Evolutionary conservation across 2,888 invertebrate species (phyloP), one percentile per base, ranked within the genome.

Genomic region (Ormyrus pomaceus): DNA sequence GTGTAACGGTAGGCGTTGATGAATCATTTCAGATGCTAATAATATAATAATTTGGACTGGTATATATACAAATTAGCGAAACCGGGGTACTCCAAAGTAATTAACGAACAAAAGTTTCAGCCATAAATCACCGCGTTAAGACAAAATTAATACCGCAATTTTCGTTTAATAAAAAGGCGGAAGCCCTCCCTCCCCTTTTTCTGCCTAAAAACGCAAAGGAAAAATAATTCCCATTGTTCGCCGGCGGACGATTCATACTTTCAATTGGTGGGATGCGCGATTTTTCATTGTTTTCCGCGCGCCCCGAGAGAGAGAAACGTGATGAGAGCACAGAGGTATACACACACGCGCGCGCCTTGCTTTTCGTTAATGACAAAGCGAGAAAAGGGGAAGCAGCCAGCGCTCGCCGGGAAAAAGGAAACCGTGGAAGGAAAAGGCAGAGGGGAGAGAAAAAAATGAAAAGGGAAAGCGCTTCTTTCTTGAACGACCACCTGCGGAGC

Each of bases 401-500:
- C 34, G 34, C 34, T 34, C 34, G 34, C 34, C 34, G 34, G 34
- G 3, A 61, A 59, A 61, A 51, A 9, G 48, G 46, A n/a, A 5
- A 62, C 45, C 13, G 48, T 13, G 59, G 48, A 51, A 51, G 50
- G 51, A 11, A 2, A 48, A 48, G n/a, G 48, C 5, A 64, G 34
- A n/a, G 45, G 1, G 48, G 55, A 59, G 51, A 51, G 45, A 48
- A 34, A 34, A 59, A 58, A 61, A 58, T 50, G 73, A 64, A 64
- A 64, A 55, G n/a, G n/a, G 55, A 73, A 62, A 61, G 34, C 45
- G 72, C 8, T 45, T 4, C 46, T 62, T 53, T 46, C 62, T 53
- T 55, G 62, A 61, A n/a, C 64, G 73, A 73, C 64, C 64, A 73
- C 64, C 73, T 73, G 73, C 73, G 62, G 73, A 72, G 73, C 51